Percentiles rank a stretch among this genome's conserved stretches.
Conservation (phyloP, 2,797 vertebrate genomes). For the Emydoidea blandingii region DNA sequence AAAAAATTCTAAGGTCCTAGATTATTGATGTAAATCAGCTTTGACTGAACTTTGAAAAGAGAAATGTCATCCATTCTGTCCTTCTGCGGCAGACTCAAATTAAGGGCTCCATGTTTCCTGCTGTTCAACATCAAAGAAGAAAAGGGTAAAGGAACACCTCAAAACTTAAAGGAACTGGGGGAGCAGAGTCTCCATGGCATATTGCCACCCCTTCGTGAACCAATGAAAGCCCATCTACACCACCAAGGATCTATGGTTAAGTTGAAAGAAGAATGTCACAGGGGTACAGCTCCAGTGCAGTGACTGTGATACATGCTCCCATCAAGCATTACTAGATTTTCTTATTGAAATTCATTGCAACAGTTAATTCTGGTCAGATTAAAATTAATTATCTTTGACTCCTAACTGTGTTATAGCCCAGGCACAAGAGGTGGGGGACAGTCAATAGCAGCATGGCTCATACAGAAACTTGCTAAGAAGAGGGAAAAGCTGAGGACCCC, state of each 20-base stretch:
- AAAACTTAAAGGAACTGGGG: background rate
- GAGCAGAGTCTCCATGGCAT: background rate
- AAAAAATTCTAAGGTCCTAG: background rate
- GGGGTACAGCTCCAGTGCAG: background rate
- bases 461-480: background rate
- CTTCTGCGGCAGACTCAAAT: background rate
- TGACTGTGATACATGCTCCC: background rate
- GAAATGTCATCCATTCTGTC: background rate
- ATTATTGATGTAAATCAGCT: background rate
- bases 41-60: background rate
- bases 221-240: background rate
- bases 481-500: background rate
- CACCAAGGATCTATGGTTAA: fast-evolving
- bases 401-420: background rate
- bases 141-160: background rate
- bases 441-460: background rate
- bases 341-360: background rate
- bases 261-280: background rate
- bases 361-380: background rate
- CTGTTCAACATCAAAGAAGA: background rate
- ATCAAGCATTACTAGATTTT: background rate
- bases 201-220: background rate
- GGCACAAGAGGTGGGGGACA: background rate
- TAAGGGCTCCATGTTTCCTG: background rate
- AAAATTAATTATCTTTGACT: background rate